These are phyloP conservation scores for Micromussa lordhowensis DNA, from an alignment of 92 coral and sea anemone genomes.

Conservation along the genomic window DNA sequence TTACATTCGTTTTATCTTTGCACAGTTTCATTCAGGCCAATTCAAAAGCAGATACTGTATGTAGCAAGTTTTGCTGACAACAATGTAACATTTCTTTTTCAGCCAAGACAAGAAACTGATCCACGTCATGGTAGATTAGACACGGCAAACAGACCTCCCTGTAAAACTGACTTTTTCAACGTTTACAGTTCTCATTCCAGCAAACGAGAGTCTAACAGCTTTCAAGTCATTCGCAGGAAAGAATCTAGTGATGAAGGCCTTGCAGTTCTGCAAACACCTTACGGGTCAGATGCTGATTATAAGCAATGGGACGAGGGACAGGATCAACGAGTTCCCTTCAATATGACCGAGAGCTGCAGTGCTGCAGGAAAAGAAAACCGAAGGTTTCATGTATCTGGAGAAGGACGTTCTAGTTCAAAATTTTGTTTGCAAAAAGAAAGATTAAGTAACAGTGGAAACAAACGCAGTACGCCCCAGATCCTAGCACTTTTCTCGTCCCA, in stretches of 20 bases:
- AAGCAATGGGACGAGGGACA: background rate
- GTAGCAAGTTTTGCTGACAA: background rate
- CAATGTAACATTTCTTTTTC: background rate
- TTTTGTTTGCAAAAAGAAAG: background rate
- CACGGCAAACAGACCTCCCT: background rate
- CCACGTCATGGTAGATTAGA: background rate
- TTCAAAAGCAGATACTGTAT: background rate
- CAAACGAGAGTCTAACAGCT: background rate
- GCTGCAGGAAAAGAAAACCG: constrained; percentile 16
- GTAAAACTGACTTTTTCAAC: constrained; percentile 26
- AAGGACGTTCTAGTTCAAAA: background rate
- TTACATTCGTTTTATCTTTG: too few relatives aligned
- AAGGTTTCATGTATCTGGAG: background rate
- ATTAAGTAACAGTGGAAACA: background rate
- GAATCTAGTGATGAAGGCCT: background rate
- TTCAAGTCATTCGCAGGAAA: background rate
- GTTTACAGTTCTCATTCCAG: background rate
- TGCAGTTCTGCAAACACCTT: background rate
- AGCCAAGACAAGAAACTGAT: constrained; percentile 3
- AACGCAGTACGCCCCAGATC: constrained; percentile 65
- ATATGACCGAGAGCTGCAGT: background rate
- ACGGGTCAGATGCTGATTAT: background rate
- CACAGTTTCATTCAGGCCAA: too few relatives aligned
- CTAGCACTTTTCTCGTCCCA: constrained; percentile 59
- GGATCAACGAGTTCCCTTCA: constrained; percentile 31